These are phyloP conservation scores for Glaucidium brasilianum DNA, from an alignment of 2,113 vertebrate genomes.

Conservation along the genomic window DNA sequence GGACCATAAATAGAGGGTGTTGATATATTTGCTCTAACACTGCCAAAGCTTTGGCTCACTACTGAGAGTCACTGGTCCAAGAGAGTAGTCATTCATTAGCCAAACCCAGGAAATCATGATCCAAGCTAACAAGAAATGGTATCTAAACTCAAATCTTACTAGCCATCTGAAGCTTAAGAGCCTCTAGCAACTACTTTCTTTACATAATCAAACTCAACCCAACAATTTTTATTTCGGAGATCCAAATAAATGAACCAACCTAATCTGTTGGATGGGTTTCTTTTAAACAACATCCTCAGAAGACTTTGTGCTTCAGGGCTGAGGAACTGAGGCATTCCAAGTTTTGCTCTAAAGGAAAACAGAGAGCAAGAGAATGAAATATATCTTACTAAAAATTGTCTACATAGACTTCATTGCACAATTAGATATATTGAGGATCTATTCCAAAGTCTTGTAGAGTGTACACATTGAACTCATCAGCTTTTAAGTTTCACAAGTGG, in stretches of 20 bases:
- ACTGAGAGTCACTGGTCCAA: not conserved
- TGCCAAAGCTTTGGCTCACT: not conserved
- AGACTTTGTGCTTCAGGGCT: constrained; percentile 97
- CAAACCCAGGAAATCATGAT: not conserved
- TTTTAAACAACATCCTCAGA: constrained; percentile 95
- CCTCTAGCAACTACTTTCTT: not conserved
- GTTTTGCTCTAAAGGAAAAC: constrained; percentile 84
- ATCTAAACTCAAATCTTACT: not conserved
- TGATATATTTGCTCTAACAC: not conserved
- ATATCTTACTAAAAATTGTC: not conserved
- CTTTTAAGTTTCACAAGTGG: not conserved
- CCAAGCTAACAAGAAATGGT: not conserved
- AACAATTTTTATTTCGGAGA: not conserved
- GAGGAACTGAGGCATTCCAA: constrained; percentile 98
- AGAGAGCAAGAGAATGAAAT: not conserved
- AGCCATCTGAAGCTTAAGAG: not conserved
- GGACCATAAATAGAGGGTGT: not conserved
- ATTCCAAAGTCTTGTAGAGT: not conserved
- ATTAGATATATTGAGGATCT: not conserved
- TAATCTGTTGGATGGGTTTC: constrained; percentile 94
- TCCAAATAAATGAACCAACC: constrained; percentile 74
- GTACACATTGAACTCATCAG: not conserved
- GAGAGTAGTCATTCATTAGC: not conserved
- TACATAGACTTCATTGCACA: not conserved
- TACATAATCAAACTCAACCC: not conserved